Evolutionary conservation across 2,888 invertebrate genomes (phyloP).

Genomic region (Acanthoscelides obtectus): DNA sequence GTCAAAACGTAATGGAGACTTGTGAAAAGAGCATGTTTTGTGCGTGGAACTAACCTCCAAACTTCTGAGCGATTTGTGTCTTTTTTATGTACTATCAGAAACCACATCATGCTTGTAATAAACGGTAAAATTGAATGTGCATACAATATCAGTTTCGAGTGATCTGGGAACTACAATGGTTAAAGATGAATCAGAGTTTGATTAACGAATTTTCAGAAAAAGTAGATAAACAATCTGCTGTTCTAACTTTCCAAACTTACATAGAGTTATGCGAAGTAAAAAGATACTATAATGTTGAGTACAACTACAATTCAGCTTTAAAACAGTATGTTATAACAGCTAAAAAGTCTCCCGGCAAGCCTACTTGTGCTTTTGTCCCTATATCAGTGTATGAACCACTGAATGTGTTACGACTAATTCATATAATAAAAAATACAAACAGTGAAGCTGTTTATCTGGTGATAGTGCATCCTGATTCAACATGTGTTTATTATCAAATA

Average conservation of each 20-base stretch:
- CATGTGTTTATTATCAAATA: conserved; percentile 49
- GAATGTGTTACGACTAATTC: conserved; percentile 43
- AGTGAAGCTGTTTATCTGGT: conserved; percentile 35
- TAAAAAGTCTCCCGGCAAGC: conserved; percentile 38
- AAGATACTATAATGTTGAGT: conserved; percentile 48
- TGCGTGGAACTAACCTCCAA: too few relatives aligned
- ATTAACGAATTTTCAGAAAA: conserved; percentile 11
- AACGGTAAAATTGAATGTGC: too few relatives aligned
- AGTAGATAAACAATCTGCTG: conserved; percentile 33
- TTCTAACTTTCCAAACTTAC: conserved; percentile 51
- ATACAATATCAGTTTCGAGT: too few relatives aligned
- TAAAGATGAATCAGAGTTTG: conserved; percentile 8
- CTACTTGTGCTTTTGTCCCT: conserved; percentile 46
- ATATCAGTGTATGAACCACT: conserved; percentile 41
- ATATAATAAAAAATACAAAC: conserved; percentile 10
- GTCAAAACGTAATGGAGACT: too few relatives aligned
- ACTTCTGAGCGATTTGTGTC: too few relatives aligned
- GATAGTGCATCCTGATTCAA: conserved; percentile 47
- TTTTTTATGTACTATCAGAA: too few relatives aligned
- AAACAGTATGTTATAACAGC: conserved; percentile 47
- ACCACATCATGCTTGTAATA: too few relatives aligned
- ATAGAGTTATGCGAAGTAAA: conserved; percentile 53
- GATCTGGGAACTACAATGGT: too few relatives aligned
- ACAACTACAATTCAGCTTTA: conserved; percentile 43
- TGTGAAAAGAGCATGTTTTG: too few relatives aligned